A percentile compares a stretch with the other conserved stretches of the same genome.
These are phyloP conservation scores for Pao palembangensis DNA, from an alignment of 2,113 vertebrate species.

Conservation along the genomic window DNA sequence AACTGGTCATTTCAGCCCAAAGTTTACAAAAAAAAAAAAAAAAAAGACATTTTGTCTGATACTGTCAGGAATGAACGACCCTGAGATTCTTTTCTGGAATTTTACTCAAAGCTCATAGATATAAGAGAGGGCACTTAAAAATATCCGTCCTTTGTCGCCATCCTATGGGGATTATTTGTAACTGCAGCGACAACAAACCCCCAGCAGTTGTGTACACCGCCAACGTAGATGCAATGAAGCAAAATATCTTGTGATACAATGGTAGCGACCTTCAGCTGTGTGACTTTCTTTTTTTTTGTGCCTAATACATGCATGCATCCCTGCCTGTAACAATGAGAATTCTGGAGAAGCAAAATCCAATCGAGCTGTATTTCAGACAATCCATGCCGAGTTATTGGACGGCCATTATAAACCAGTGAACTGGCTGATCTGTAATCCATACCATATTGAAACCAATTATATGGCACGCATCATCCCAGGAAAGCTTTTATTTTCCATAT, in stretches of 20 bases:
- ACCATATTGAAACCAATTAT: constrained; percentile 57
- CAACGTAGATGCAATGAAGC: too few relatives aligned
- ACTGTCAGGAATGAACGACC: too few relatives aligned
- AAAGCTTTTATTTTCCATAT: constrained; percentile 77
- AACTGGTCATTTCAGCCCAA: too few relatives aligned
- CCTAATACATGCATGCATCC: neutral
- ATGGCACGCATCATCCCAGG: constrained; percentile 53
- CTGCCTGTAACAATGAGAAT: constrained; percentile 23
- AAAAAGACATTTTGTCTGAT: too few relatives aligned
- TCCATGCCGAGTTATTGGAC: constrained; percentile 45
- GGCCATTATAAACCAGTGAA: constrained; percentile 35
- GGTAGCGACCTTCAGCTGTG: neutral
- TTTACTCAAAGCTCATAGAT: too few relatives aligned
- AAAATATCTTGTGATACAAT: too few relatives aligned
- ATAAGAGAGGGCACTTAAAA: neutral
- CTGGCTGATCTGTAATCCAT: constrained; percentile 48
- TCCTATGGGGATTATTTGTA: constrained; percentile 48
- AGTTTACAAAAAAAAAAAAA: too few relatives aligned
- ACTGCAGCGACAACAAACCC: constrained; percentile 48
- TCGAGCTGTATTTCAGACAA: constrained; percentile 24
- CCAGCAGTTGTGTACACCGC: too few relatives aligned
- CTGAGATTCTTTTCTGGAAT: too few relatives aligned
- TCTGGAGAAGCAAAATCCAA: constrained; percentile 27
- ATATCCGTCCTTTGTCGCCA: constrained; percentile 69
- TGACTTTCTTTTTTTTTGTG: neutral